These are phyloP conservation scores for Chrysopa pallens DNA, from an alignment of 1,140 invertebrate genomes.

Conservation along the genomic window DNA sequence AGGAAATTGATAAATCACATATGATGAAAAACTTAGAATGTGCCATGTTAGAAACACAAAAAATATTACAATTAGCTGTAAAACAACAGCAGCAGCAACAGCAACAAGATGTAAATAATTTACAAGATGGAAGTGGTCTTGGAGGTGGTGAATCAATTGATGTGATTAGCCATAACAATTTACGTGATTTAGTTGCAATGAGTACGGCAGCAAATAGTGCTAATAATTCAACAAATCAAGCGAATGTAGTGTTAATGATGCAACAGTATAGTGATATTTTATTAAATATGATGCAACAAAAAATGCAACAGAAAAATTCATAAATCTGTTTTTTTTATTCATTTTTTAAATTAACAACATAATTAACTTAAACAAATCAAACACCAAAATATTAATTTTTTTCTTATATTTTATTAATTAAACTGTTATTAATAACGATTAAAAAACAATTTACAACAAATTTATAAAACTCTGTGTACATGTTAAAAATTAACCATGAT, in stretches of 20 bases:
- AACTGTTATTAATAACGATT: background rate
- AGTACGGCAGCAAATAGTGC: too few species aligned
- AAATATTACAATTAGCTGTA: slow-evolving; percentile 24
- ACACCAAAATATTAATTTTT: background rate
- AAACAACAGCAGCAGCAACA: slow-evolving; percentile 15
- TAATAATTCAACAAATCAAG: slow-evolving; percentile 24
- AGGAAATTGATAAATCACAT: slow-evolving; percentile 17
- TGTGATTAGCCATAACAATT: background rate
- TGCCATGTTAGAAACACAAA: slow-evolving; percentile 32
- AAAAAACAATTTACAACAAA: background rate
- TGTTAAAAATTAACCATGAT: too few species aligned
- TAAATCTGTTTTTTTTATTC: background rate
- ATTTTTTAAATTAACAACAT: background rate
- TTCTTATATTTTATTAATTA: background rate
- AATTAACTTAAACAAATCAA: background rate
- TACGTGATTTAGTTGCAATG: slow-evolving; percentile 13
- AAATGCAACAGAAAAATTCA: slow-evolving; percentile 21
- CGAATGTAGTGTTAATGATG: slow-evolving; percentile 37
- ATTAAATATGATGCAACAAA: slow-evolving; percentile 38
- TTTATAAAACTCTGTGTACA: background rate
- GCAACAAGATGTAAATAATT: background rate
- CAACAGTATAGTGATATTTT: slow-evolving; percentile 45
- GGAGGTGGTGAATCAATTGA: too few species aligned
- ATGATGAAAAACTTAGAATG: slow-evolving; percentile 30
- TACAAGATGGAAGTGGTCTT: background rate